Conservation (phyloP, 1,140 invertebrate genomes). For the Rhyzopertha dominica region DNA sequence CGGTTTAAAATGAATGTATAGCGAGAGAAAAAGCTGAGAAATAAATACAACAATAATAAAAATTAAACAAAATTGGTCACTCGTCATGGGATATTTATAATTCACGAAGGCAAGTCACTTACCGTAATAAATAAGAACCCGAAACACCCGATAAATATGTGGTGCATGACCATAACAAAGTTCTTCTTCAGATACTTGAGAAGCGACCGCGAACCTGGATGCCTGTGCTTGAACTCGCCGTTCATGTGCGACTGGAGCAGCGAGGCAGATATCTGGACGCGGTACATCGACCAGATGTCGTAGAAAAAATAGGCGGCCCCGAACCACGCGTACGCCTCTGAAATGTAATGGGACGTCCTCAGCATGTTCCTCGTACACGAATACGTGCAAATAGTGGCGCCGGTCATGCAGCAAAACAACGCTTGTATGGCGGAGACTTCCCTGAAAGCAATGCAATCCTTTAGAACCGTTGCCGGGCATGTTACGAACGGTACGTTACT, state of each 20-base stretch:
- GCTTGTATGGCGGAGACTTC: slow-evolving; percentile 64
- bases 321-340: slow-evolving; percentile 70
- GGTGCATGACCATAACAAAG: slow-evolving; percentile 65
- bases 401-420: slow-evolving; percentile 57
- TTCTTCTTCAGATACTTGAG: slow-evolving; percentile 52
- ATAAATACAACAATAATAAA: neutral
- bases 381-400: slow-evolving; percentile 56
- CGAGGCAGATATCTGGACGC: too few relatives aligned
- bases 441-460: slow-evolving; percentile 44
- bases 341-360: slow-evolving; percentile 61
- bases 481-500: slow-evolving; percentile 50
- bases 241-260: too few relatives aligned
- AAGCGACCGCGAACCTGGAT: too few relatives aligned
- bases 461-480: slow-evolving; percentile 1
- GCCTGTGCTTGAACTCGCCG: slow-evolving; percentile 1
- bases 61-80: too few relatives aligned
- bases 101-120: too few relatives aligned
- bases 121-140: slow-evolving; percentile 65
- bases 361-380: slow-evolving; percentile 61
- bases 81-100: too few relatives aligned
- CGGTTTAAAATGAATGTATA: too few relatives aligned
- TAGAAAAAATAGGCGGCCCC: slow-evolving; percentile 72
- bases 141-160: slow-evolving; percentile 66
- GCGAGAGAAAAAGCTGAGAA: too few relatives aligned
- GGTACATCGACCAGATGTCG: slow-evolving; percentile 69